Base-by-base conservation (phyloP, 2,888 invertebrate genomes). In the Drosophila prolongata region DNA sequence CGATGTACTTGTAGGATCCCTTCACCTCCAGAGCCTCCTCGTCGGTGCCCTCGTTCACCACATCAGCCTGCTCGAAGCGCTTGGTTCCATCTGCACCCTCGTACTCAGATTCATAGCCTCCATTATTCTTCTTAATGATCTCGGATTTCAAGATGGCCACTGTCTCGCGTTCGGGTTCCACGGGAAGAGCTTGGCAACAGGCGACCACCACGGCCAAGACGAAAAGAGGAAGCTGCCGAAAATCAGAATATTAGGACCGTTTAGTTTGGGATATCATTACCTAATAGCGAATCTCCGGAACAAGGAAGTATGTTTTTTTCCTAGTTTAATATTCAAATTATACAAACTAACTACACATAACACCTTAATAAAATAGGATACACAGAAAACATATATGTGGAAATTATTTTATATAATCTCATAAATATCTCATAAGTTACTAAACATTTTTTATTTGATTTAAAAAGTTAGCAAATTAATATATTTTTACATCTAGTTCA, bases 1-100 rank as follows among this genome's bases (percentile, higher is more conserved):
- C 88, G 60, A 87, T 70, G 66, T 92, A 92, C 55, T 78, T 89
- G 76, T 92, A 92, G 57, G 89, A 90, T 16, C 92, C 92, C 19
- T 78, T 78, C 3, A 92, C 78, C 43, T 87, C 90, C 6, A 92
- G 71, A 1, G 78, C 76, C 34, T 91, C 79, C 0, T 89, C 78
- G 1, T 90, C 87, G 8, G 87, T 84, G 16, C 89, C 92, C 11
- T 73, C 72, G 75, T 90, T 73, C 0, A 76, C 40, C 1, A 92
- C 13, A 0, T 35, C 37, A 3, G 89, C 91, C 9, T 60, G 38
- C 72, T 92, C 92, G 3, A 87, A 59, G 3, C 90, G 91, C 2
- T 5, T 0, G 3, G 84, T 83, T 13, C 92, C 92, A 80, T 91
- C 91, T 13, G 69, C 86, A 6, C 78, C 54, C 67, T 88, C 90